Evolutionary conservation across 2,113 vertebrate species (phyloP), one percentile per base, ranked within the genome.

Genomic region (Terrapene triunguis): DNA sequence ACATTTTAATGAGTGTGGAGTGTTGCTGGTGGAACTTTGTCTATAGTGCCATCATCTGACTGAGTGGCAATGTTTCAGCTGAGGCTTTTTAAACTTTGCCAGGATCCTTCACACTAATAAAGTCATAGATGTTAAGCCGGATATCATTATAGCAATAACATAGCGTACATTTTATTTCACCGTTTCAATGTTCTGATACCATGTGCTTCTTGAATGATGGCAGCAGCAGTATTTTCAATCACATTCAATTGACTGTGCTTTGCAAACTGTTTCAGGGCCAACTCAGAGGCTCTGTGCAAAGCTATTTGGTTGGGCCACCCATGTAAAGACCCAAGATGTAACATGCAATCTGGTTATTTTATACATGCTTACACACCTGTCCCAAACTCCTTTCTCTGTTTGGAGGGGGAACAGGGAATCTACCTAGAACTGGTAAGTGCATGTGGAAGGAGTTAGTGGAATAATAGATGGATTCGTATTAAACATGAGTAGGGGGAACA

Each of bases 31-130:
- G 89, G 95, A 57, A 42, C 91, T 89, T 94, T 94, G 90, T 94
- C 81, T 96, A 90, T 90, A 98, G 97, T 97, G 96, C 97, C 97
- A 98, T 97, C 98, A 0, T 94, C 95, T 98, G 98, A 97, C 94
- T 62, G 87, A 91, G 53, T 19, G 1, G 47, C 0, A 81, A 35
- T 78, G 94, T 93, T 96, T 97, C 85, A 24, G 80, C 35, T 59
- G 1, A 54, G 38, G 47, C 1, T 0, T 42, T 92, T 59, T 0
- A 0, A 0, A 0, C 11, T 44, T 88, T 87, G 89, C n/a, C 65
- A 89, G 80, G 8, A 22, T 29, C 50, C 92, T 47, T 11, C 5
- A 8, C 50, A 42, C 72, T 85, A 19, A 44, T 44, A 72, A 91
- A 86, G 38, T 55, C 1, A 0, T 53, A 42, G 86, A 92, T 74